Base-by-base conservation (phyloP, 2,113 vertebrate species). In the Formicarius rufipectus region DNA sequence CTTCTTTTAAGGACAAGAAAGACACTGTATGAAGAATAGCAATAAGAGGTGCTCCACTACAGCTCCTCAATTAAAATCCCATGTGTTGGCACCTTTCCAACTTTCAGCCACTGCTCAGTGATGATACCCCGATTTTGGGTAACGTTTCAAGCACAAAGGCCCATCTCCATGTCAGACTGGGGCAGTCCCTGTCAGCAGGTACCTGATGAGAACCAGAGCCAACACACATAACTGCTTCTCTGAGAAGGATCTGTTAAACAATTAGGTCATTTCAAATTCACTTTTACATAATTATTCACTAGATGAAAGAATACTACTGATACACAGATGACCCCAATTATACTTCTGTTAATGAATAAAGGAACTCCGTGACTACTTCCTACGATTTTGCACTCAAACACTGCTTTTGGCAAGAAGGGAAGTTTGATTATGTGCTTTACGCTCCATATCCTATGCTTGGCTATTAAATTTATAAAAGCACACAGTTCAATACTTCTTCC, bases 271-370 rank as follows among this genome's bases (percentile, higher is more conserved):
- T 94, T 56, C 47, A 84, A 68, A 91, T 56, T 67, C 60, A 64
- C 37, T 87, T 59, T 60, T 40, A 78, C 56, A 40, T 75, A 79
- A 92, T 72, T 81, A 79, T 87, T 92, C 69, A 44, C 52, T 15
- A 80, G 49, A 67, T 94, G 55, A 89, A 92, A 91, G 81, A 75
- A 72, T 56, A 62, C 24, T 87, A 87, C 74, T 92, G 81, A 68
- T 64, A 64, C 62, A 62, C 53, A 79, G 21, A 76, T 87, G 77
- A 94, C 66, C 87, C 49, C 80, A 86, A 86, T 95, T 88, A 79
- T 12, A 92, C 62, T 81, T 94, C 73, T 78, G 77, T 75, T 93
- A 91, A 91, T 75, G 77, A 73, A 78, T 42, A 81, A 91, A 84
- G 33, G 64, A 93, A 67, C 16, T 50, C 47, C 67, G 0, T 45